Evolutionary conservation across 2,888 invertebrate genomes (phyloP), one percentile per base, ranked within the genome.

Genomic region (Drosophila antonietae): DNA sequence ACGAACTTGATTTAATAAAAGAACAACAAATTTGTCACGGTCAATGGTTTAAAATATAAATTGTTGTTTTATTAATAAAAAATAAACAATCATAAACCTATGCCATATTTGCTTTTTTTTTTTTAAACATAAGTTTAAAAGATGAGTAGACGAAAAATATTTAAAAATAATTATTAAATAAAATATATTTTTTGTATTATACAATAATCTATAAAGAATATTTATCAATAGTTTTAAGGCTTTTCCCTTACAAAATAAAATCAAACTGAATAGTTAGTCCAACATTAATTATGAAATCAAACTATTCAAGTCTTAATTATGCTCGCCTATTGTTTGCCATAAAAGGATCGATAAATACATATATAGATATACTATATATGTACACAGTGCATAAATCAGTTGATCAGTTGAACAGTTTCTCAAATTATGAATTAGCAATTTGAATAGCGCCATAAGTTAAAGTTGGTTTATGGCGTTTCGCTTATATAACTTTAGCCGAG

Each of bases 401-500:
- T 14, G 10, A n/a, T 31, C 5, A 12, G 49, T 51, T 35, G 10
- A 23, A 20, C 6, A 12, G 49, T 51, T 35, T 49, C 12, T 56
- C 31, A 53, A 51, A 18, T 51, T 51, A 28, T 47, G 28, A 44
- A 83, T 83, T 82, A 67, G 69, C 67, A 71, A 77, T 77, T 82
- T 69, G 52, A 72, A 79, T 76, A 63, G 46, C 63, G 49, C 31
- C 47, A 51, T 39, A n/a, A 55, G 44, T 41, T 43, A 31, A 58
- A 51, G 61, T 55, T 76, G 60, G 37, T 68, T 67, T 31, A 31
- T n/a, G 31, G 55, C 67, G 68, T 51, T 62, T 53, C 46, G n/a
- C 73, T 82, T 87, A 87, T 75, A 73, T 82, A 82, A 82, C 63
- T 56, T 18, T 35, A 44, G 47, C 52, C 28, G 46, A 43, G 51